phyloP scores from a whole-genome alignment of 2,797 vertebrate species.

The Hydrolagus colliei region DNA sequence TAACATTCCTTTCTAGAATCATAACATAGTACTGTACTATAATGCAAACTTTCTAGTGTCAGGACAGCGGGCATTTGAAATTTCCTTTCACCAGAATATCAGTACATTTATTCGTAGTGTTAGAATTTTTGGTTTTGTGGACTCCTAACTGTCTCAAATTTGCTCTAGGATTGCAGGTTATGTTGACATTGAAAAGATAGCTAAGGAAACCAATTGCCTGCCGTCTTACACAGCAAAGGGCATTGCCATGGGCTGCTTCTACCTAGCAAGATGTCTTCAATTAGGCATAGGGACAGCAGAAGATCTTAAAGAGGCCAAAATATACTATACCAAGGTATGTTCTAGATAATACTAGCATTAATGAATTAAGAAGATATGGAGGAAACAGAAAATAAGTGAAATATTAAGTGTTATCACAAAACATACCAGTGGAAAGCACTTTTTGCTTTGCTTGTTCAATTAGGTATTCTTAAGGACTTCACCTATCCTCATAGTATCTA shows the following conservation, averaged over 20 bases:
- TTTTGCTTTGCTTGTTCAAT: no score
- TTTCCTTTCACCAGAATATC: neutral
- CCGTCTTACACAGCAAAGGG: constrained; percentile 55
- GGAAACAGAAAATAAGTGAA: neutral
- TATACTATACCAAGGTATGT: constrained; percentile 58
- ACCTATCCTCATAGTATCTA: no score
- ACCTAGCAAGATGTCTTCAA: constrained; percentile 61
- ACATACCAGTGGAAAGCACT: no score
- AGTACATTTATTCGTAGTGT: neutral
- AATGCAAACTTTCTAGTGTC: no score
- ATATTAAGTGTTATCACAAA: neutral
- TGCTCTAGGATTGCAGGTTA: constrained; percentile 50
- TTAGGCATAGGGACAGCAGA: constrained; percentile 54
- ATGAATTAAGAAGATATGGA: no score
- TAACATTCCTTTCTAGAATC: no score
- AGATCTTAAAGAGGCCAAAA: constrained; percentile 47
- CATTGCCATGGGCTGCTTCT: constrained; percentile 60
- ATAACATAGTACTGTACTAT: no score
- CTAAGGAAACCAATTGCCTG: constrained; percentile 51
- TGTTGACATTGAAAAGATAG: constrained; percentile 48
- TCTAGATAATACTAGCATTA: neutral
- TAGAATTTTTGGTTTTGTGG: neutral
- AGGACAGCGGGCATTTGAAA: no score
- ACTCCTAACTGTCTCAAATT: neutral
- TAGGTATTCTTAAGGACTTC: no score